A percentile compares a stretch with the other conserved stretches of the same genome.
phyloP scores from a whole-genome alignment of 2,888 invertebrate genomes.

The Microplitis manilae region DNA sequence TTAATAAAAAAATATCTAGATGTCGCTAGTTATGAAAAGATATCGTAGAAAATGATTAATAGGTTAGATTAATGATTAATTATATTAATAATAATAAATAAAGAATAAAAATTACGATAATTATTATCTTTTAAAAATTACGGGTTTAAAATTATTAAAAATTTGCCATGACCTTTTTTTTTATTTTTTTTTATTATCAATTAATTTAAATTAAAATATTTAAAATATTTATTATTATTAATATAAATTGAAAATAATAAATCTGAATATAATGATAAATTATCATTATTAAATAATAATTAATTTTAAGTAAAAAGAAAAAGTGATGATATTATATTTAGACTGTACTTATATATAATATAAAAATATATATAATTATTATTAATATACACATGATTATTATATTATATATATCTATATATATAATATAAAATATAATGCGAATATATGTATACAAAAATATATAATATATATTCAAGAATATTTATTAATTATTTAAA shows the following conservation, averaged over 20 bases:
- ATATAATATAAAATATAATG: background rate
- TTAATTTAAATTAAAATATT: background rate
- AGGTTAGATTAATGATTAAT: background rate
- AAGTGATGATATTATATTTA: conserved; percentile 11
- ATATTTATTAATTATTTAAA: conserved; percentile 1
- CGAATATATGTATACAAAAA: conserved; percentile 1
- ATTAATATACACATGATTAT: background rate
- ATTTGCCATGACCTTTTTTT: background rate
- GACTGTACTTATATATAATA: conserved; percentile 1
- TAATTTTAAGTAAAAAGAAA: conserved; percentile 3
- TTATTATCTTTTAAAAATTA: background rate
- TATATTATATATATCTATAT: background rate
- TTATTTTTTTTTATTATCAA: background rate
- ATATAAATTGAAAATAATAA: background rate
- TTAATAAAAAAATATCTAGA: background rate
- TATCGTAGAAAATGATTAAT: background rate
- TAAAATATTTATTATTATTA: background rate
- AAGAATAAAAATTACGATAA: background rate
- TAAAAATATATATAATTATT: background rate
- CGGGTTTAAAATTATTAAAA: background rate
- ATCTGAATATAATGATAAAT: background rate
- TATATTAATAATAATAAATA: background rate
- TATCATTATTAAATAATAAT: conserved; percentile 2
- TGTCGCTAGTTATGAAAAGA: background rate
- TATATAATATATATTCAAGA: background rate